Evolutionary conservation across 2,888 invertebrate species (phyloP).

Genomic region (Dasysyrphus albostriatus): DNA sequence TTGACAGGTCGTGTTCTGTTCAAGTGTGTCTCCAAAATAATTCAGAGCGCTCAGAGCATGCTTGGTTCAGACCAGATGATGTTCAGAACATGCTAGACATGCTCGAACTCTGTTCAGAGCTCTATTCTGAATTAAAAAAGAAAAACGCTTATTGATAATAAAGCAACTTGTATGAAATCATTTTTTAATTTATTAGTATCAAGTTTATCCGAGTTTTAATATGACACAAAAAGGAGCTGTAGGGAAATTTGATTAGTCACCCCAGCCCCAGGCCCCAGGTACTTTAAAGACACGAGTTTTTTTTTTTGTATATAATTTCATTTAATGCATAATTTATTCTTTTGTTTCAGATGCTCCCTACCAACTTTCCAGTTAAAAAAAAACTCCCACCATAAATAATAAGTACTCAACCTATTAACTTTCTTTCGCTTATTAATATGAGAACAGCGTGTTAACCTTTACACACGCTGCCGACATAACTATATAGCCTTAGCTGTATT

Average conservation of each 20-base stretch:
- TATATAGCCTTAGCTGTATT: neutral
- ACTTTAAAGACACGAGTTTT: too few relatives aligned
- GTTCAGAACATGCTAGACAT: too few relatives aligned
- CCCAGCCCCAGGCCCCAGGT: too few relatives aligned
- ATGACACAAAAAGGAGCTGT: too few relatives aligned
- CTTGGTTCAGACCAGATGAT: too few relatives aligned
- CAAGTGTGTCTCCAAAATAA: too few relatives aligned
- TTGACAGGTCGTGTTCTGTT: too few relatives aligned
- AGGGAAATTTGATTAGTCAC: too few relatives aligned
- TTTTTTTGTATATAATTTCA: neutral
- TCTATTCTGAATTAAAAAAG: too few relatives aligned
- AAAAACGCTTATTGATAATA: too few relatives aligned
- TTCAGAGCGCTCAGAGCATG: too few relatives aligned
- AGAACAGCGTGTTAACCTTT: slow-evolving; percentile 39
- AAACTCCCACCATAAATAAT: neutral
- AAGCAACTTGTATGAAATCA: neutral
- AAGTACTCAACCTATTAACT: slow-evolving; percentile 13
- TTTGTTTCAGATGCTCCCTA: neutral
- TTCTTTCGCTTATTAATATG: slow-evolving; percentile 48
- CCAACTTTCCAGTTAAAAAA: neutral
- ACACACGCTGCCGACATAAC: slow-evolving; percentile 33
- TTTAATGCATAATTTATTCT: neutral
- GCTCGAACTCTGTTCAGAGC: too few relatives aligned
- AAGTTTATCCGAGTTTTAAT: neutral
- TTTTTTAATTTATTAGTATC: neutral